Evolutionary conservation across 2,797 vertebrate genomes (phyloP), one percentile per base, ranked within the genome.

Genomic region (Centropyge bicolor): DNA sequence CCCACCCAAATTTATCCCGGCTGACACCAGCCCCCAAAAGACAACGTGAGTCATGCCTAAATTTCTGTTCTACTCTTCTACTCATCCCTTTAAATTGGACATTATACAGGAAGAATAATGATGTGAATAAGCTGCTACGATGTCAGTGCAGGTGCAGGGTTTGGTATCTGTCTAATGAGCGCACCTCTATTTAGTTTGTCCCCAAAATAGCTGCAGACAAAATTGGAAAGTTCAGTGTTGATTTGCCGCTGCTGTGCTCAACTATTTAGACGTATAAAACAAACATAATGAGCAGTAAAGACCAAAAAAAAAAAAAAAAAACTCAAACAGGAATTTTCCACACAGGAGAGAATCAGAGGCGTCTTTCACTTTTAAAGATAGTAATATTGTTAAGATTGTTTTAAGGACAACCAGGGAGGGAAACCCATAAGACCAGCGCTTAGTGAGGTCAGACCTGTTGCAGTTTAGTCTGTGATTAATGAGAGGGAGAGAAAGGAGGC

Each of bases 81-180:
- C 78, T 88, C 77, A 78, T 89, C 63, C 69, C 77, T 82, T 88
- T 88, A 90, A 89, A 91, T 77, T 68, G 79, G 82, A 80, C 51
- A 38, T 88, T 83, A 74, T 76, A 68, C 77, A 84, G 84, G 70
- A 22, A 78, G 60, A 61, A 67, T 17, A 60, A 51, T 72, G 81
- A 68, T 77, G 78, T 61, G 82, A 87, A 83, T 70, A 51, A 83
- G 82, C 41, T 54, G 62, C 71, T 46, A 4, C 55, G 49, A 63
- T 74, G 70, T 80, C 59, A 59, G 31, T 59, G 31, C 70, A 76
- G 57, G 60, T 80, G 74, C 48, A 6, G 51, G 55, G 57, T 63
- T 80, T 54, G 61, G 48, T 51, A 31, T 81, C 67, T 22, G 11
- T 75, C 62, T 89, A 90, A 88, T 88, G 84, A 88, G 79, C 49